Conservation (phyloP, 1,140 invertebrate species). For the Chironomus striatipennis region DNA sequence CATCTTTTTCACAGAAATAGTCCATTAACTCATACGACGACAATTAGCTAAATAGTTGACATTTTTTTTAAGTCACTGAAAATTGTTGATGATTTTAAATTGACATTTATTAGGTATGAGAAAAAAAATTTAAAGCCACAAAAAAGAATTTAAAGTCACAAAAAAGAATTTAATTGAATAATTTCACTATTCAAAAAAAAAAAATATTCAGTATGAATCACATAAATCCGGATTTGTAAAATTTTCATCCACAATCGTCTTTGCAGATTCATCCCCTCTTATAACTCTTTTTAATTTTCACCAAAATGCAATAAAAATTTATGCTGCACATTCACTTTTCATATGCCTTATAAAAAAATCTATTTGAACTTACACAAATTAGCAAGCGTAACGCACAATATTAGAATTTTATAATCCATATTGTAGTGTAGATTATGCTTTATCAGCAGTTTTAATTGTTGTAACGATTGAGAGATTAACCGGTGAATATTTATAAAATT, state of each 20-base stretch:
- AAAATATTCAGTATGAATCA: not conserved
- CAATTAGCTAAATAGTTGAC: no score
- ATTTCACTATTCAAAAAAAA: no score
- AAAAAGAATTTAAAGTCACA: no score
- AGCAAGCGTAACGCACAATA: not conserved
- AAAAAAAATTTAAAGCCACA: no score
- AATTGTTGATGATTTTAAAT: no score
- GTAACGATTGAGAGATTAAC: not conserved
- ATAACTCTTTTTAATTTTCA: no score
- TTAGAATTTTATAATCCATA: constrained; percentile 9
- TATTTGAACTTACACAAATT: not conserved
- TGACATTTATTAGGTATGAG: no score
- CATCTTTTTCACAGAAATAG: no score
- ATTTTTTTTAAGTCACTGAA: no score
- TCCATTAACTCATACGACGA: no score
- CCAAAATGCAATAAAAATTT: no score
- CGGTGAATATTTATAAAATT: not conserved
- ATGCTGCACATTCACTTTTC: not conserved
- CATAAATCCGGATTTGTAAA: not conserved
- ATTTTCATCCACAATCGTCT: not conserved
- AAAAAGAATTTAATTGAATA: no score
- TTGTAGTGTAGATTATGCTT: not conserved
- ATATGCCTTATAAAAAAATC: not conserved
- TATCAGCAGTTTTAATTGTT: not conserved
- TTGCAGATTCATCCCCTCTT: not conserved